A percentile compares a stretch with the other conserved stretches of the same genome.
These are phyloP conservation scores for Pteropus alecto DNA, from an alignment of 2,113 vertebrate species.

Conservation along the genomic window DNA sequence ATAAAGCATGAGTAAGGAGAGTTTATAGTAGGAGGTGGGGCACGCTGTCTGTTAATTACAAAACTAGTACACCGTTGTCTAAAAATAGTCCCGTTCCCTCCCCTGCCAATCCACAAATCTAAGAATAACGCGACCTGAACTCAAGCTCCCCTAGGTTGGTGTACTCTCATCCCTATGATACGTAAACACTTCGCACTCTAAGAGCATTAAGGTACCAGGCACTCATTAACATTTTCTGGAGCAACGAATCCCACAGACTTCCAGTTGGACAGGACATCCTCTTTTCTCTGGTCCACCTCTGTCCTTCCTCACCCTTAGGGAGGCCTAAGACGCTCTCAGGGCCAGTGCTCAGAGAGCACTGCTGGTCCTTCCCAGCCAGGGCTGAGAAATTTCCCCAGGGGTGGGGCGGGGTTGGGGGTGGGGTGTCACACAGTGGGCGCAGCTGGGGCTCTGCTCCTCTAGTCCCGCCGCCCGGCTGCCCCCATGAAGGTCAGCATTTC, in stretches of 20 bases:
- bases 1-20: background rate
- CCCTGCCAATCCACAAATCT: background rate
- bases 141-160: background rate
- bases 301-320: background rate
- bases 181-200: background rate
- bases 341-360: background rate
- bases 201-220: background rate
- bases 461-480: too few relatives aligned
- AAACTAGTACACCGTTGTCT: background rate
- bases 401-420: too few relatives aligned
- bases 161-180: background rate
- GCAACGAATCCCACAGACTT: background rate
- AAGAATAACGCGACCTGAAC: background rate
- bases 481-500: background rate
- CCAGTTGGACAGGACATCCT: background rate
- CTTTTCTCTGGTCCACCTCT: background rate
- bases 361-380: background rate
- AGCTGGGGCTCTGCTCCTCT: background rate
- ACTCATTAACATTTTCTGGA: background rate
- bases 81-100: constrained; percentile 7
- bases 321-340: background rate
- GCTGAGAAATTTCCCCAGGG: background rate
- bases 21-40: background rate
- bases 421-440: background rate
- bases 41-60: constrained; percentile 38